Evolutionary conservation across 2,888 invertebrate species (phyloP), one percentile per base, ranked within the genome.

Genomic region (Caenorhabditis sinica): DNA sequence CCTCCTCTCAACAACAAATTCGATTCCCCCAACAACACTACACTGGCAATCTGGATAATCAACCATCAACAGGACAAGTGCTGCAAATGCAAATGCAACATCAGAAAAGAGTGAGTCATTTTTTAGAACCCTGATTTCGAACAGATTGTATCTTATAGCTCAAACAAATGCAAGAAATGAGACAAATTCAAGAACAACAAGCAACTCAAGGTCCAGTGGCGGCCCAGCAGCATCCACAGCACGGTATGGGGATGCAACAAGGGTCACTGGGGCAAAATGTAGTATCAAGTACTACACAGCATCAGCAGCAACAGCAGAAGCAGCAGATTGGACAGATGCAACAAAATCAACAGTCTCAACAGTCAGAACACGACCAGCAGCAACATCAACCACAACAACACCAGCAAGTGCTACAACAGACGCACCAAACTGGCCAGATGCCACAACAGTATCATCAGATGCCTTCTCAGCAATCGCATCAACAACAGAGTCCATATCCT

Each of bases 61-160:
- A 71, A 20, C 74, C 84, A 36, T 82, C 87, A 8, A 87, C 86
- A 2, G 88, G 88, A 28, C 88, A 88, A 75, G 76, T 87, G 23
- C 56, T 88, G 2, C 86, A 87, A 43, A 79, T 86, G 63, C 87
- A 87, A 65, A 82, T 88, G 84, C 84, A 84, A 33, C 83, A 83
- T 30, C 72, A 81, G 23, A 75, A 71, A 76, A 63, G 75, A 58
- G 83, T 83, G 15, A 51, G 71, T 40, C 15, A 28, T 15, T 17
- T 20, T 17, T 23, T 3, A 28, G 20, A 17, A 68, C 9, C n/a
- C 30, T 30, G 25, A 6, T 43, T 13, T 23, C 9, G 1, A 45
- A 33, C 33, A 0, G 11, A 53, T 11, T 9, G 9, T 23, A 8
- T n/a, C 28, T 69, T 25, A 49, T 69, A 66, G 66, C 1, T 63